Conservation (phyloP, 2,888 invertebrate genomes). For the Brachyptera putata region DNA sequence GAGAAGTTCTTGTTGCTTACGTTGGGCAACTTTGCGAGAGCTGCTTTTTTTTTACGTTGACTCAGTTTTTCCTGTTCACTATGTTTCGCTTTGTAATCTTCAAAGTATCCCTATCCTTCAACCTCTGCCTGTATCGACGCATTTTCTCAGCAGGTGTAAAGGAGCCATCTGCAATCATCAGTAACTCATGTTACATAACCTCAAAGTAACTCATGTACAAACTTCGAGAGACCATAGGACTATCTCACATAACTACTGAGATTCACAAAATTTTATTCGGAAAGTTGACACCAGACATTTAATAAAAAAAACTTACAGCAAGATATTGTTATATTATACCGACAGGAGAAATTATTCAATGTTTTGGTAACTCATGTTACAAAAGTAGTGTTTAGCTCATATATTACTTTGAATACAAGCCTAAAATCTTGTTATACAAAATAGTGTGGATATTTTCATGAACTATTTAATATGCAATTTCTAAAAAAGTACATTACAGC, state of each 20-base stretch:
- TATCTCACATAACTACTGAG: background rate
- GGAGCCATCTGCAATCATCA: background rate
- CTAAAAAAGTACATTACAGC: too few relatives aligned
- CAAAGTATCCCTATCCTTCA: slow-evolving; percentile 4
- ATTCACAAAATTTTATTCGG: background rate
- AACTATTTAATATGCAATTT: too few relatives aligned
- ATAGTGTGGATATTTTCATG: too few relatives aligned
- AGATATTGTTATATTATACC: background rate
- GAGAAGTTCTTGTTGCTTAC: background rate
- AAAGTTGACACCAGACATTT: background rate
- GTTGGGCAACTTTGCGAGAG: background rate
- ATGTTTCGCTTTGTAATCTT: slow-evolving; percentile 8
- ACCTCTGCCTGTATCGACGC: background rate
- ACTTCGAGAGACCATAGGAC: too few relatives aligned
- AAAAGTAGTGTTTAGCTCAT: background rate
- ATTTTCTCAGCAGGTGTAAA: slow-evolving; percentile 5
- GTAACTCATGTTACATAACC: background rate
- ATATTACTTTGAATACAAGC: background rate
- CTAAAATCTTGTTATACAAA: background rate
- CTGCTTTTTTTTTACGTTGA: background rate
- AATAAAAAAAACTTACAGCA: background rate
- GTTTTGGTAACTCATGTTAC: background rate
- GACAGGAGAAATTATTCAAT: background rate
- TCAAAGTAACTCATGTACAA: background rate
- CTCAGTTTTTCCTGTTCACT: background rate